Base-by-base conservation (phyloP, 2,113 vertebrate genomes). In the Gavialis gangeticus region DNA sequence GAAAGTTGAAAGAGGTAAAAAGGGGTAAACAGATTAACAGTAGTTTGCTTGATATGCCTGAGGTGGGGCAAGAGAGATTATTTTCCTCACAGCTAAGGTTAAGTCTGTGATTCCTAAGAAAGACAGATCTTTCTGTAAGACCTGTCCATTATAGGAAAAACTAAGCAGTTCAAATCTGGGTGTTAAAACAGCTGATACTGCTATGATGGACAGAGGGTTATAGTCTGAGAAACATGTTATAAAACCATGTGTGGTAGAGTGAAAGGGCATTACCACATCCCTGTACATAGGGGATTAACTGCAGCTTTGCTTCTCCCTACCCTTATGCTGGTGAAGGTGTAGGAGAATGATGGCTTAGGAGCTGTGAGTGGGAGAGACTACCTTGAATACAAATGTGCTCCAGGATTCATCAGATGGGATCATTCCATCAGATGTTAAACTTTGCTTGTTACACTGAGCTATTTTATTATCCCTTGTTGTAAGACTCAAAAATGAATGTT, bases 21-120 rank as follows among this genome's bases (percentile, higher is more conserved):
- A 58, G 80, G 79, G 82, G 88, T 57, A 86, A 90, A 58, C 4
- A 62, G 12, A 9, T 69, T 56, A 66, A 12, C 2, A 1, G 78
- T 85, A 78, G 62, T 21, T 93, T 84, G 82, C 63, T 28, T 84
- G 79, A 60, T 57, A 54, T 6, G 62, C 62, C 71, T 25, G 90
- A 57, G 82, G 0, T 67, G 27, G 62, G 67, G 22, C 62, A 77
- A 87, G 63, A 62, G 27, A 79, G 56, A 62, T 80, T 87, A 78
- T 89, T 92, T 90, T 77, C 37, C 46, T 21, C 67, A 64, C 46
- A 80, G 58, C 66, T 82, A 64, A 84, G 55, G 60, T 89, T 82
- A 88, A 25, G 28, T 55, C 67, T 80, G 76, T 91, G 73, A 30
- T 87, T 96, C 88, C 73, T 78, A 80, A 79, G 75, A 95, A 78